Conservation (phyloP, 2,888 invertebrate genomes). For the Latrodectus elegans region DNA sequence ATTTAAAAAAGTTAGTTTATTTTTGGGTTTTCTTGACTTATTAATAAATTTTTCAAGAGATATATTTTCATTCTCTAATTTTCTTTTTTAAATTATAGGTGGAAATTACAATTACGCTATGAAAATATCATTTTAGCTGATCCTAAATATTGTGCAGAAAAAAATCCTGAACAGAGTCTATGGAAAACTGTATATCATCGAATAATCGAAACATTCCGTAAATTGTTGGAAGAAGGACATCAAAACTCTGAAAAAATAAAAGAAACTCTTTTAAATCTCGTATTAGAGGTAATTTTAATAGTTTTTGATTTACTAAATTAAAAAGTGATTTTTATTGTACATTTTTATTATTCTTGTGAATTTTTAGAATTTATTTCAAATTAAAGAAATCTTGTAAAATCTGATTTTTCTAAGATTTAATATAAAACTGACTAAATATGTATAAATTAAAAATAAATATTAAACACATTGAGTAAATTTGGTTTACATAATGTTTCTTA, state of each 20-base stretch:
- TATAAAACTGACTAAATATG: too few relatives aligned
- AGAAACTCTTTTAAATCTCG: slow-evolving; percentile 81
- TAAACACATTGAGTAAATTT: too few relatives aligned
- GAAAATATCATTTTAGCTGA: slow-evolving; percentile 79
- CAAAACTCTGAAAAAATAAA: slow-evolving; percentile 82
- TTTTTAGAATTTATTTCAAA: neutral
- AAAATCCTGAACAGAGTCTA: slow-evolving; percentile 90
- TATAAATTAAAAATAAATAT: too few relatives aligned
- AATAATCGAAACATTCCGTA: slow-evolving; percentile 87
- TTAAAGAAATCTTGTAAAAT: too few relatives aligned
- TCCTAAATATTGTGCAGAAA: slow-evolving; percentile 88
- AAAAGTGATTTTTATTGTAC: neutral
- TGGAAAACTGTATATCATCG: slow-evolving; percentile 91
- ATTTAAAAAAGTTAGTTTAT: neutral
- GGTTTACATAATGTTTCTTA: too few relatives aligned
- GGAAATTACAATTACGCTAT: slow-evolving; percentile 73
- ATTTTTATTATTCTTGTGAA: neutral
- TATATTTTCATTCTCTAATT: neutral
- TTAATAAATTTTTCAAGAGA: neutral
- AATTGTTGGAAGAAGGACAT: slow-evolving; percentile 80
- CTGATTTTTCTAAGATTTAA: too few relatives aligned
- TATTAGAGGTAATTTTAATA: slow-evolving; percentile 80
- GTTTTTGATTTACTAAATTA: neutral
- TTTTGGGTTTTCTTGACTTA: neutral
- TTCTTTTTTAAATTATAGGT: slow-evolving; percentile 71